Percentiles rank a stretch among this genome's conserved stretches.
Evolutionary conservation across 1,140 invertebrate species (phyloP).

Genomic region (Sarcophaga bullata): DNA sequence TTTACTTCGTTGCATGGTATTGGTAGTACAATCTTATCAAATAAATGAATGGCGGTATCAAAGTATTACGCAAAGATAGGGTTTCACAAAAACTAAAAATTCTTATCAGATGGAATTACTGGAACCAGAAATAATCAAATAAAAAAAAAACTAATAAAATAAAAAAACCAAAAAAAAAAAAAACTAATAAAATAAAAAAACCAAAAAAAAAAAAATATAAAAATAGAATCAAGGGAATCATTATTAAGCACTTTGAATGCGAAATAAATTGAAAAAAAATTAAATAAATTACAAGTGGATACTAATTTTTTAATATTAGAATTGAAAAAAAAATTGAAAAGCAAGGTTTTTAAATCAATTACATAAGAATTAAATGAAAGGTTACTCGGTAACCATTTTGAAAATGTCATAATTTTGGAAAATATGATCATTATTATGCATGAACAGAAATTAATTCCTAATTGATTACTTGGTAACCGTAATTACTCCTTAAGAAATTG

Average conservation of each 20-base stretch:
- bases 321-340: background rate
- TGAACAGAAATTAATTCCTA: too few relatives aligned
- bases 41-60: background rate
- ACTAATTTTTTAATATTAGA: too few relatives aligned
- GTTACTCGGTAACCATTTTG: background rate
- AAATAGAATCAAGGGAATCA: background rate
- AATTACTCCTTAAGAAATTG: background rate
- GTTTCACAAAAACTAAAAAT: background rate
- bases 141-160: too few relatives aligned
- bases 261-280: too few relatives aligned
- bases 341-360: background rate
- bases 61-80: slow-evolving; percentile 3
- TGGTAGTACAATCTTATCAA: slow-evolving; percentile 1
- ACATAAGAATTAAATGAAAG: background rate
- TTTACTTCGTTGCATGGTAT: background rate
- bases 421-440: background rate
- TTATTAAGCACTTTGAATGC: background rate
- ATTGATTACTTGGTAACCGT: background rate
- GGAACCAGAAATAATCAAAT: too few relatives aligned
- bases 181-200: background rate
- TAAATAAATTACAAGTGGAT: too few relatives aligned
- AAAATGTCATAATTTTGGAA: background rate
- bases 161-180: background rate
- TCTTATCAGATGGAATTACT: too few relatives aligned
- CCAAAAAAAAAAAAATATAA: background rate